Conservation (phyloP, 2,113 vertebrate species). For the Stegastes partitus region DNA sequence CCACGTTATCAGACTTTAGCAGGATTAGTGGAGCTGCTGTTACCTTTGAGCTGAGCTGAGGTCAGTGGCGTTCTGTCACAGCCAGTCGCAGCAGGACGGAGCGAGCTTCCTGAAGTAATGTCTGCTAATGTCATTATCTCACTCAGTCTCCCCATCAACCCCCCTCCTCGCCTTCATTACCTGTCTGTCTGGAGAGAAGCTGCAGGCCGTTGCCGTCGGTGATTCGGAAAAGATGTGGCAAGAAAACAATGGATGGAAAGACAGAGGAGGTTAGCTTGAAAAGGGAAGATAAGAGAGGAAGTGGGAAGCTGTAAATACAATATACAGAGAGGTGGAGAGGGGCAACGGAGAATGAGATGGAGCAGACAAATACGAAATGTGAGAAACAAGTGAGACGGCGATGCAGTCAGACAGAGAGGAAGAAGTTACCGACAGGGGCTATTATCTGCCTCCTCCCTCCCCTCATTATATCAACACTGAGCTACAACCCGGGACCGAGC, state of each 20-base stretch:
- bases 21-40: too few relatives aligned
- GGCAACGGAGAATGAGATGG: constrained; percentile 21
- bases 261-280: background rate
- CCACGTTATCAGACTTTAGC: too few relatives aligned
- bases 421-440: constrained; percentile 53
- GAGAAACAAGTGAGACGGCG: constrained; percentile 40
- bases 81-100: constrained; percentile 27
- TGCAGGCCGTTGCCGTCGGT: background rate
- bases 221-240: background rate
- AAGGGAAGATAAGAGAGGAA: background rate
- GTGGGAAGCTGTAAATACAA: constrained; percentile 18
- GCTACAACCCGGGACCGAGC: constrained; percentile 21
- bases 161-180: background rate
- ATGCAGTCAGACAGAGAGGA: constrained; percentile 26
- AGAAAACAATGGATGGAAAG: background rate
- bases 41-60: constrained; percentile 57
- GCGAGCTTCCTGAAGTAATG: constrained; percentile 59
- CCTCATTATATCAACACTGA: constrained; percentile 44
- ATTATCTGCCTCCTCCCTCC: constrained; percentile 57
- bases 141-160: constrained; percentile 37
- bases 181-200: constrained; percentile 25
- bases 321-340: background rate
- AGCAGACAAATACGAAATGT: constrained; percentile 25
- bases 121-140: constrained; percentile 63
- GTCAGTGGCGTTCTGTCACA: constrained; percentile 38